These are phyloP conservation scores for Urocolius indicus DNA, from an alignment of 2,113 vertebrate species.

Conservation along the genomic window DNA sequence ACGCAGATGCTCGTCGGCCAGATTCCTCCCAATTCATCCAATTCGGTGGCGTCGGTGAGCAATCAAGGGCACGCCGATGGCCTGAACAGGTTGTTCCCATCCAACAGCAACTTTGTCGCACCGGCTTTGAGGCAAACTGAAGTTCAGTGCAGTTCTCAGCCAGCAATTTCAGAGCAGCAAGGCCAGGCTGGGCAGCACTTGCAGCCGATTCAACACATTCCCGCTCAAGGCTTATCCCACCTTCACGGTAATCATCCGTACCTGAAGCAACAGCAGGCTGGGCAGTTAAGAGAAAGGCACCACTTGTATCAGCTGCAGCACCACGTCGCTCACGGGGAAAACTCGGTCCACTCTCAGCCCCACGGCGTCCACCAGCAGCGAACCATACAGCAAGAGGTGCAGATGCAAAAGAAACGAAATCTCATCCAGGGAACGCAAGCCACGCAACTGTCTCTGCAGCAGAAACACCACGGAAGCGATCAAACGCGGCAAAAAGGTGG, in stretches of 20 bases:
- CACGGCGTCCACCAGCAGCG: constrained; percentile 89
- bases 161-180: constrained; percentile 82
- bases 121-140: constrained; percentile 83
- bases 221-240: constrained; percentile 83
- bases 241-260: constrained; percentile 87
- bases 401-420: constrained; percentile 93
- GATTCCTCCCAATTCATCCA: constrained; percentile 83
- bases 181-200: constrained; percentile 84
- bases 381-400: constrained; percentile 89
- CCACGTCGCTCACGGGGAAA: constrained; percentile 88
- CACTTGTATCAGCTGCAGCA: constrained; percentile 94
- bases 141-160: constrained; percentile 85
- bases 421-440: constrained; percentile 86
- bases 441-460: constrained; percentile 86
- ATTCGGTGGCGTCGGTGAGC: constrained; percentile 78
- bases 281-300: constrained; percentile 85
- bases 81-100: constrained; percentile 84
- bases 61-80: constrained; percentile 79
- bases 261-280: constrained; percentile 88
- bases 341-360: constrained; percentile 75
- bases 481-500: constrained; percentile 77
- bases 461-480: constrained; percentile 87
- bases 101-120: constrained; percentile 84
- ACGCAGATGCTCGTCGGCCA: constrained; percentile 86
- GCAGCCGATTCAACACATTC: constrained; percentile 83